Percentiles rank a stretch among this genome's conserved stretches.
Evolutionary conservation across 92 coral and sea anemone species (phyloP).

Genomic region (Pocillopora meandrina): DNA sequence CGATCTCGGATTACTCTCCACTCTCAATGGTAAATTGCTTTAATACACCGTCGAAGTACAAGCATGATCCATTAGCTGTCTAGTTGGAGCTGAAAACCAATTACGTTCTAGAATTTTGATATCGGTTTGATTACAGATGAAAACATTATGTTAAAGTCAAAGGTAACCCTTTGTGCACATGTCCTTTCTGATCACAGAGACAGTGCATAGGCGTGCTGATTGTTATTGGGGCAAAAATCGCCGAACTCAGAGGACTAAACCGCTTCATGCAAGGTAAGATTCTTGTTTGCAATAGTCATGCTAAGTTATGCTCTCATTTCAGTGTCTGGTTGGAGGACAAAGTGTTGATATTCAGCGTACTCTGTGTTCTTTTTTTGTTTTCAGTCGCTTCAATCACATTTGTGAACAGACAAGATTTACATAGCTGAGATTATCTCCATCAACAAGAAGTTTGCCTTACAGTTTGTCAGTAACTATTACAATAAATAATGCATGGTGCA

Average conservation of each 20-base stretch:
- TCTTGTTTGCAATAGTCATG: background rate
- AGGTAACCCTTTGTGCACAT: background rate
- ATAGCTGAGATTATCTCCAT: conserved; percentile 1
- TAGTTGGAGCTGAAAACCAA: no score
- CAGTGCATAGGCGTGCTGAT: conserved; percentile 78
- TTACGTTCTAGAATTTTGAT: no score
- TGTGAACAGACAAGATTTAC: conserved; percentile 87
- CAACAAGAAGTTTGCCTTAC: no score
- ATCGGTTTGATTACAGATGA: background rate
- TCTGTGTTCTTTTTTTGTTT: conserved; percentile 29
- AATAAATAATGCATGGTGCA: no score
- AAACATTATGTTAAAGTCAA: background rate
- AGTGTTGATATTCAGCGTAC: background rate
- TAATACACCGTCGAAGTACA: no score
- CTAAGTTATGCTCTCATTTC: background rate
- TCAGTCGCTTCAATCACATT: conserved; percentile 88
- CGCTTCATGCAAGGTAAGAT: conserved; percentile 86
- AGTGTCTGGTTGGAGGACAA: background rate
- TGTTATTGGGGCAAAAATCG: conserved; percentile 97
- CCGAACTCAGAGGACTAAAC: conserved; percentile 81
- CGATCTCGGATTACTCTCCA: no score
- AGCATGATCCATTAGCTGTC: no score
- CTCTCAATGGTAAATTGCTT: no score
- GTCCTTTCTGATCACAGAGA: conserved; percentile 40
- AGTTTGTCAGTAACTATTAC: no score